phyloP scores from a whole-genome alignment of 2,888 invertebrate species.

The Pogonocherus hispidulus region DNA sequence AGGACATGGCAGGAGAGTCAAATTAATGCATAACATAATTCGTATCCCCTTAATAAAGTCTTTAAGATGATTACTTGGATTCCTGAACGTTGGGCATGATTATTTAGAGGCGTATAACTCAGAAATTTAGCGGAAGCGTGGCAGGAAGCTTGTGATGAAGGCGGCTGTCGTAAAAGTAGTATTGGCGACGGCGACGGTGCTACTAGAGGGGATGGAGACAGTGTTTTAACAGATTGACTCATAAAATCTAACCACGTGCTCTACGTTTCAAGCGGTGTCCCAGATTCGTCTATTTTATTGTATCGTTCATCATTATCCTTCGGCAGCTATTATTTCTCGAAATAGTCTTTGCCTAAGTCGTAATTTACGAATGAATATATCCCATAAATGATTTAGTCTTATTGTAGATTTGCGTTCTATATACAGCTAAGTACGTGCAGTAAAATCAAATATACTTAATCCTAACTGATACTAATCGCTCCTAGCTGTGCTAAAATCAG shows the following conservation, averaged over 20 bases:
- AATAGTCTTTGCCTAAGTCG: background rate
- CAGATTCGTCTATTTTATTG: constrained; percentile 16
- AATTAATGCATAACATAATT: constrained; percentile 39
- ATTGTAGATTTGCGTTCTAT: background rate
- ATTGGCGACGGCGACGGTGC: constrained; percentile 13
- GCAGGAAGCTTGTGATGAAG: constrained; percentile 20
- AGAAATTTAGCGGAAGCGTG: constrained; percentile 21
- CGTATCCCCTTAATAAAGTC: constrained; percentile 39
- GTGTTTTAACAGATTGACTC: constrained; percentile 48
- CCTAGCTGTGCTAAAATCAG: no score
- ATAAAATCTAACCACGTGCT: constrained; percentile 41
- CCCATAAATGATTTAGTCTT: constrained; percentile 1
- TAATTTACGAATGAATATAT: constrained; percentile 19
- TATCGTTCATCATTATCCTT: constrained; percentile 1
- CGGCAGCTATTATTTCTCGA: background rate
- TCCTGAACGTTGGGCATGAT: constrained; percentile 31
- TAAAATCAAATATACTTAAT: no score
- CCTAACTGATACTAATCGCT: no score
- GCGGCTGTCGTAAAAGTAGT: constrained; percentile 24
- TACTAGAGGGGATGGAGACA: constrained; percentile 39
- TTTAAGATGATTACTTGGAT: constrained; percentile 42
- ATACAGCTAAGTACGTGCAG: background rate
- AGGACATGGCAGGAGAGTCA: constrained; percentile 33
- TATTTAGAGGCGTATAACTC: constrained; percentile 26
- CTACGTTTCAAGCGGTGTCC: constrained; percentile 26